Percentiles rank a stretch among this genome's conserved stretches.
Evolutionary conservation across 2,113 vertebrate species (phyloP).

Genomic region (Callocephalon fimbriatum): DNA sequence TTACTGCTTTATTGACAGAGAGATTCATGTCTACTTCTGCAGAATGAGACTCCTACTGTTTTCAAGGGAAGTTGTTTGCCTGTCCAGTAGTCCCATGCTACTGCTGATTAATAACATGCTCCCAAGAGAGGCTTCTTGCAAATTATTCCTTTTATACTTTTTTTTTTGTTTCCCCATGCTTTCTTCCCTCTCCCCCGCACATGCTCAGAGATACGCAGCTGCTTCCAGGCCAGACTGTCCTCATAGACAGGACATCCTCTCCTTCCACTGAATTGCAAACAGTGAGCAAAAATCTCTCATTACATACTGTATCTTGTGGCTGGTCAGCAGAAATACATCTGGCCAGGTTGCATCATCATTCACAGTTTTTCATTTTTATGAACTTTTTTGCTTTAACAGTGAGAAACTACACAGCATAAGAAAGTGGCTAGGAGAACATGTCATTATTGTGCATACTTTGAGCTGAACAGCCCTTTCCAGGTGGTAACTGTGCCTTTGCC

Average conservation of each 20-base stretch:
- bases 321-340: neutral
- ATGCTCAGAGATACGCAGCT: neutral
- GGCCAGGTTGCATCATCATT: neutral
- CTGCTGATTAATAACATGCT: neutral
- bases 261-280: neutral
- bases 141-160: neutral
- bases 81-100: neutral
- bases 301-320: neutral
- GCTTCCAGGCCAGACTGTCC: neutral
- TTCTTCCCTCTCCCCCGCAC: neutral
- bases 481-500: neutral
- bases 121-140: neutral
- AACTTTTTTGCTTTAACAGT: neutral
- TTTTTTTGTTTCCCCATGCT: no score
- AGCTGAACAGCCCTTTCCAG: neutral
- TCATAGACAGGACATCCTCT: neutral
- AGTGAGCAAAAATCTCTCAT: neutral
- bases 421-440: neutral
- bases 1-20: neutral
- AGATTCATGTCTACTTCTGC: neutral
- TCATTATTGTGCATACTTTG: neutral
- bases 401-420: neutral
- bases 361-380: neutral
- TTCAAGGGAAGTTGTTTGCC: neutral
- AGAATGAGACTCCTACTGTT: neutral